Conservation (phyloP, 1,140 invertebrate species). For the Drosophila willistoni region DNA sequence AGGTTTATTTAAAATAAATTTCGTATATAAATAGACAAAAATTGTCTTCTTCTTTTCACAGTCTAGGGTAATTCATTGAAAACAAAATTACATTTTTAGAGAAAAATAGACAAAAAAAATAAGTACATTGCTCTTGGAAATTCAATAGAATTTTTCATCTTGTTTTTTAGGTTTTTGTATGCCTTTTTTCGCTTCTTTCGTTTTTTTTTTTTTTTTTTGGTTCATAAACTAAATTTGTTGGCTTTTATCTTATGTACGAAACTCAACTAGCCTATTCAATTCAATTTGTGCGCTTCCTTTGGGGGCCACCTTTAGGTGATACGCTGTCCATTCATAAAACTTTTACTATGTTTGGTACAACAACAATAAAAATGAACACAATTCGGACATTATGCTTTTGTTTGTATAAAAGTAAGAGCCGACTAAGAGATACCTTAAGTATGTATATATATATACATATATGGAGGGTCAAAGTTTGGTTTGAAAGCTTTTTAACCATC, state of each 20-base stretch:
- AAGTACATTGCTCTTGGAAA: neutral
- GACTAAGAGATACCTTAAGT: neutral
- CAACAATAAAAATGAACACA: constrained; percentile 7
- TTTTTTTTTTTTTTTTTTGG: neutral
- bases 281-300: constrained; percentile 15
- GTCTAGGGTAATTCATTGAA: neutral
- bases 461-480: no score
- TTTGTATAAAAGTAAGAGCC: neutral
- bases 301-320: constrained; percentile 15
- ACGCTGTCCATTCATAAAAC: constrained; percentile 18
- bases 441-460: no score
- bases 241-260: constrained; percentile 4
- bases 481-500: no score
- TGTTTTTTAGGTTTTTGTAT: no score
- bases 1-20: no score
- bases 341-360: constrained; percentile 13
- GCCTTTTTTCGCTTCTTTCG: no score
- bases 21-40: no score
- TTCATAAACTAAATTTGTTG: constrained; percentile 10
- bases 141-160: neutral
- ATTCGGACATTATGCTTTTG: neutral
- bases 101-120: neutral
- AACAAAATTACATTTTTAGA: neutral
- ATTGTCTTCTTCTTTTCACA: neutral
- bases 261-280: constrained; percentile 15